A percentile compares a stretch with the other conserved stretches of the same genome.
Conservation (phyloP, 2,797 vertebrate genomes). For the Malurus leucopterus region DNA sequence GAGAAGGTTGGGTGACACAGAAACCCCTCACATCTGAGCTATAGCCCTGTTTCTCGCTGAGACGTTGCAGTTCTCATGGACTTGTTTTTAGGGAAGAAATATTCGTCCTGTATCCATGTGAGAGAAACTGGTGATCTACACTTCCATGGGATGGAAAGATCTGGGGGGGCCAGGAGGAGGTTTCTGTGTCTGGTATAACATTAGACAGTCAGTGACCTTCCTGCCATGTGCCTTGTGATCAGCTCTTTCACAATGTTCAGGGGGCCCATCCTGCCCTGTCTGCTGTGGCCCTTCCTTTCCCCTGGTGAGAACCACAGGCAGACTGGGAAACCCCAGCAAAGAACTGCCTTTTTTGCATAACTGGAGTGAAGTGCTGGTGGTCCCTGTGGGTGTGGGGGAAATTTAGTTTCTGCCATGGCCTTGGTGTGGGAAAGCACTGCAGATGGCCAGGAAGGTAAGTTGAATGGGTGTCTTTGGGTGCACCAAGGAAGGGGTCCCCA, state of each 20-base stretch:
- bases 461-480: neutral
- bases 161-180: neutral
- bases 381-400: neutral
- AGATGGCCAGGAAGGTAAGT: neutral
- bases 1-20: neutral
- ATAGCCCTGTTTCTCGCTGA: neutral
- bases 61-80: neutral
- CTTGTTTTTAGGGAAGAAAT: neutral
- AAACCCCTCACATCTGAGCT: neutral
- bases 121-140: neutral
- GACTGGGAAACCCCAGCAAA: slow-evolving; percentile 18
- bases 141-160: neutral
- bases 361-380: neutral
- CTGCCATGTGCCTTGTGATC: neutral
- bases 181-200: neutral
- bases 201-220: neutral
- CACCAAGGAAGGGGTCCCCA: neutral
- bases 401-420: neutral
- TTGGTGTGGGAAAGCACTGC: neutral
- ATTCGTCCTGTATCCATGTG: neutral
- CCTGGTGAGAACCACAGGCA: neutral
- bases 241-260: slow-evolving; percentile 22
- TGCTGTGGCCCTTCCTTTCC: neutral
- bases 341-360: neutral
- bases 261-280: neutral